Conservation (phyloP, 2,888 invertebrate species). For the Lamellibrachia satsuma region DNA sequence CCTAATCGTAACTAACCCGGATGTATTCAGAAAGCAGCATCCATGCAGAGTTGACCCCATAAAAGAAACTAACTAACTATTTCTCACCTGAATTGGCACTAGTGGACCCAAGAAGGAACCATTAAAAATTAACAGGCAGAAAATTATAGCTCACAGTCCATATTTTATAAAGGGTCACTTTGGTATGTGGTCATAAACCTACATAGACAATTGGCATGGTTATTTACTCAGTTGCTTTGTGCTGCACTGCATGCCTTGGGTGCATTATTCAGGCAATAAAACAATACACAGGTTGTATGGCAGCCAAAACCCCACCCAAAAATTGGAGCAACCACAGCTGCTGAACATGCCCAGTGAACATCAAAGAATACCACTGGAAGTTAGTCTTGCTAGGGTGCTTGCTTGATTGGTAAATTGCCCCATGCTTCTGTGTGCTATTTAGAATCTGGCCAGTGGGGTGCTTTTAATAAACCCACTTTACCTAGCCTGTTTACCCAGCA, state of each 20-base stretch:
- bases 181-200: not conserved
- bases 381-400: not conserved
- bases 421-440: not conserved
- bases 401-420: not conserved
- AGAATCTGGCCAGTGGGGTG: not conserved
- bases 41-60: not conserved
- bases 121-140: not conserved
- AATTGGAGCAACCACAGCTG: not conserved
- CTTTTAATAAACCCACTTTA: conserved; percentile 17
- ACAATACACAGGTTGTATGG: not conserved
- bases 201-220: not conserved
- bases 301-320: not conserved
- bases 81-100: not conserved
- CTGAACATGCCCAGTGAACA: not conserved
- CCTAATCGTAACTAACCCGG: not conserved
- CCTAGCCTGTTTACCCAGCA: not conserved
- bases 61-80: not conserved
- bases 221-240: not conserved
- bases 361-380: not conserved
- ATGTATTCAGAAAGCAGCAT: not conserved
- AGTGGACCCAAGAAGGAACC: not conserved
- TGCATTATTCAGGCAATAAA: not conserved
- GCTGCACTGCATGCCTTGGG: not conserved
- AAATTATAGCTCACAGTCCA: conserved; percentile 1
- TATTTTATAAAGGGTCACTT: not conserved